Evolutionary conservation across 2,797 vertebrate species (phyloP).

Genomic region (Manis pentadactyla): DNA sequence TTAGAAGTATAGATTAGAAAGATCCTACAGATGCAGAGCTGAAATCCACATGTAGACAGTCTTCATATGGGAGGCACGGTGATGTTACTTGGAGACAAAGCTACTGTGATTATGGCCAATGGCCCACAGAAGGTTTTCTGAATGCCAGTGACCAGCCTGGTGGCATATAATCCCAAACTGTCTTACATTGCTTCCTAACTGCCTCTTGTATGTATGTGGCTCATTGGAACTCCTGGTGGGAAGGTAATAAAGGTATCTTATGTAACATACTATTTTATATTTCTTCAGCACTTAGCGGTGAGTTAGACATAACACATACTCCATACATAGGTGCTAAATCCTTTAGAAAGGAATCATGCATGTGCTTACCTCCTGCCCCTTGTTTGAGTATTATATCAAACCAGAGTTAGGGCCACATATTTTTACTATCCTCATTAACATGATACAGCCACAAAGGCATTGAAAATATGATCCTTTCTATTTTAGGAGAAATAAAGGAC

Average conservation of each 20-base stretch:
- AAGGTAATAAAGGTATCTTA: not conserved
- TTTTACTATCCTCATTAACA: conserved; percentile 41
- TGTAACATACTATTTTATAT: not conserved
- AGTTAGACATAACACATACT: not conserved
- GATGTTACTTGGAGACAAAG: not conserved
- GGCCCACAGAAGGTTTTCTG: not conserved
- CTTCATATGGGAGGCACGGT: not conserved
- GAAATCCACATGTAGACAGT: not conserved
- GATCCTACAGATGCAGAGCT: not conserved
- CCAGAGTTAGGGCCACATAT: not conserved
- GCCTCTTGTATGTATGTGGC: not conserved
- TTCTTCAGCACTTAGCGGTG: not conserved
- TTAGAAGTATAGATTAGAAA: not conserved
- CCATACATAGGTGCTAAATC: not conserved
- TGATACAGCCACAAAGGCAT: not conserved
- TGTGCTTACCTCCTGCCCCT: not conserved
- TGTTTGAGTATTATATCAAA: not conserved
- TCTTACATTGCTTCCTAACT: not conserved
- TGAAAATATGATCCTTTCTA: conserved; percentile 63
- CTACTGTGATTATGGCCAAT: not conserved
- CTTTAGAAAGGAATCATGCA: not conserved
- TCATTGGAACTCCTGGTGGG: not conserved
- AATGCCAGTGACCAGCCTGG: not conserved
- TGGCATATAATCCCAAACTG: too few relatives aligned
- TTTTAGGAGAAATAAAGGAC: conserved; percentile 72